Evolutionary conservation across 92 coral and sea anemone species (phyloP).

Genomic region (Heteractis magnifica): DNA sequence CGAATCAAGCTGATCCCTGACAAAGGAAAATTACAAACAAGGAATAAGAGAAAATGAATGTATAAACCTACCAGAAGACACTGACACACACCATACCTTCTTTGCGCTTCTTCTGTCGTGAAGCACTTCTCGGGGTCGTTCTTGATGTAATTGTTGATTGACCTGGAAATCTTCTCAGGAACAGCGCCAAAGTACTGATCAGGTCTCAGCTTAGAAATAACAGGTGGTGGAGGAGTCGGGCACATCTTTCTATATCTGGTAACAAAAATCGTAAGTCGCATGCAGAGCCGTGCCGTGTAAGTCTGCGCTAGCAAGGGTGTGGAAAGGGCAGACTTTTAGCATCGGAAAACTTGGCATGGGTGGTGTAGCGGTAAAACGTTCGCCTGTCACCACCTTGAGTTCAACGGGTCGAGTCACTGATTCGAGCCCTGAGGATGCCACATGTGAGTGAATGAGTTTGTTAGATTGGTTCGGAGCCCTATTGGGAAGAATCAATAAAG

Average conservation of each 20-base stretch:
- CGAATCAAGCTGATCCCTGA: slow-evolving; percentile 61
- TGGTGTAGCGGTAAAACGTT: too few relatives aligned
- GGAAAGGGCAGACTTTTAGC: too few relatives aligned
- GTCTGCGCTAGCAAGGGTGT: too few relatives aligned
- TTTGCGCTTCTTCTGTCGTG: slow-evolving; percentile 39
- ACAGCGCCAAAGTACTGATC: slow-evolving; percentile 85
- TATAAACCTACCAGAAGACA: neutral
- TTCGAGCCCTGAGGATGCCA: too few relatives aligned
- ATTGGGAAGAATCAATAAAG: too few relatives aligned
- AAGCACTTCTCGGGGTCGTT: slow-evolving; percentile 75
- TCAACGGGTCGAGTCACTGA: too few relatives aligned
- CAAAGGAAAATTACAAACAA: neutral
- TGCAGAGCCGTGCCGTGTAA: too few relatives aligned
- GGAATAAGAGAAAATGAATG: neutral
- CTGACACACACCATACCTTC: neutral
- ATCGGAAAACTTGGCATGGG: too few relatives aligned
- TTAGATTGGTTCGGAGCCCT: too few relatives aligned
- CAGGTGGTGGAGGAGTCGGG: slow-evolving; percentile 74
- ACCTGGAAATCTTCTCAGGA: slow-evolving; percentile 69
- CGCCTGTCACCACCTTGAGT: too few relatives aligned
- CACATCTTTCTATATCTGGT: slow-evolving; percentile 57
- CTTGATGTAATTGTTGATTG: slow-evolving; percentile 59
- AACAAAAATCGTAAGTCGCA: neutral
- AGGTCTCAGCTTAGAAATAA: slow-evolving; percentile 75
- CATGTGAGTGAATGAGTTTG: too few relatives aligned